Percentiles rank a stretch among this genome's conserved stretches.
These are phyloP conservation scores for Mactromeris polynyma DNA, from an alignment of 2,888 invertebrate genomes.

Conservation along the genomic window DNA sequence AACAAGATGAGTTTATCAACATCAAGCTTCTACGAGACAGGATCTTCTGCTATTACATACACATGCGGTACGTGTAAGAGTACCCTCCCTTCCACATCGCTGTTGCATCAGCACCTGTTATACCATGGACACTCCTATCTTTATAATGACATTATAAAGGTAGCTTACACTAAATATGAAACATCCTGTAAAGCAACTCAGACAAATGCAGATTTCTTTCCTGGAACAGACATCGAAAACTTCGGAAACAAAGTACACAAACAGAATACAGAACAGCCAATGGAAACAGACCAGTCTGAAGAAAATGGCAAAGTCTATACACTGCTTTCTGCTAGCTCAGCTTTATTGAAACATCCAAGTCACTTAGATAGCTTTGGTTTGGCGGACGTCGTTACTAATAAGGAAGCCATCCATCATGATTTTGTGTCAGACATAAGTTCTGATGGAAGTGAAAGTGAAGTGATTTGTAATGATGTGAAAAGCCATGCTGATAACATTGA, in stretches of 20 bases:
- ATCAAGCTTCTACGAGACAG: neutral
- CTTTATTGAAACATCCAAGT: neutral
- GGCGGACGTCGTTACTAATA: neutral
- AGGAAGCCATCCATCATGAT: neutral
- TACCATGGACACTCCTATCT: conserved; percentile 16
- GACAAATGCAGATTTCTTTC: neutral
- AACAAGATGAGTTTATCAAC: neutral
- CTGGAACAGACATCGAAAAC: neutral
- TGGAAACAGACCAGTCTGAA: neutral
- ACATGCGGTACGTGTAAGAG: conserved; percentile 24
- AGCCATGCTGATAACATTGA: neutral
- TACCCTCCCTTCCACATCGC: neutral
- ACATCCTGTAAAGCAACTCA: conserved; percentile 15
- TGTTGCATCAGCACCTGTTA: conserved; percentile 24
- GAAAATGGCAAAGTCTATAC: neutral
- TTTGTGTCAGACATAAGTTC: neutral
- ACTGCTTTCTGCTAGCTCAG: neutral
- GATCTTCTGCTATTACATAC: neutral
- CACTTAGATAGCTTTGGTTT: neutral
- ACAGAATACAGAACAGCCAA: neutral
- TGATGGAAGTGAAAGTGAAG: neutral
- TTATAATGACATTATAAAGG: conserved; percentile 26
- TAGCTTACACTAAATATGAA: conserved; percentile 23
- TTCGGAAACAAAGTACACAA: neutral
- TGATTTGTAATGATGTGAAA: neutral